These are phyloP conservation scores for Melanchra persicariae DNA, from an alignment of 2,888 invertebrate species.

Conservation along the genomic window DNA sequence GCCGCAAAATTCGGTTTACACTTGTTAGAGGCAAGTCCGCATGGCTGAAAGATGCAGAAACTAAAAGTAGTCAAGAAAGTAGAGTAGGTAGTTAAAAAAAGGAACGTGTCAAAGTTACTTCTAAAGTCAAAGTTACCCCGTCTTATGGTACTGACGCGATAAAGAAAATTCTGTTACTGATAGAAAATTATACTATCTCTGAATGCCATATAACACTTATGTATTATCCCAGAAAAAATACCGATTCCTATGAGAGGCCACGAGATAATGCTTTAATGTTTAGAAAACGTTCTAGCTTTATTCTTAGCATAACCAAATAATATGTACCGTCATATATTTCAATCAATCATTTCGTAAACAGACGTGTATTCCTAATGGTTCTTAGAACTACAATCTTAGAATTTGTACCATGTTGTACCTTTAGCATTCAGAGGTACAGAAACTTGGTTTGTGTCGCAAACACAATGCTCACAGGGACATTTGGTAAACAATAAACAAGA, in stretches of 20 bases:
- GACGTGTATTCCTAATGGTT: not conserved
- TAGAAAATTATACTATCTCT: too few relatives aligned
- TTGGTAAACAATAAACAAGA: constrained; percentile 34
- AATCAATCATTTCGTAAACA: constrained; percentile 13
- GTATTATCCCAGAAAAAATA: not conserved
- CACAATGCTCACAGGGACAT: constrained; percentile 25
- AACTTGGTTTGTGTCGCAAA: constrained; percentile 44
- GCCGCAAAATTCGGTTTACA: too few relatives aligned
- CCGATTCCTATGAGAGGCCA: not conserved
- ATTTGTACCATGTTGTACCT: not conserved
- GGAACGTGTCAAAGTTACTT: too few relatives aligned
- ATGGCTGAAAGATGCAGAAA: too few relatives aligned
- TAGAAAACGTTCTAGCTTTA: not conserved
- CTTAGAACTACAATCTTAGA: not conserved
- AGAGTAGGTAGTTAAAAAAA: too few relatives aligned
- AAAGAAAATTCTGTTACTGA: too few relatives aligned
- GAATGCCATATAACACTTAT: too few relatives aligned
- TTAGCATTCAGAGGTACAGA: constrained; percentile 39
- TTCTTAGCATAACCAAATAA: not conserved
- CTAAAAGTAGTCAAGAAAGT: too few relatives aligned
- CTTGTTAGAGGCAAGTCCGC: too few relatives aligned
- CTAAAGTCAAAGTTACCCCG: too few relatives aligned
- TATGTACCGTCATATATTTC: not conserved
- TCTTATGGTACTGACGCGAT: too few relatives aligned
- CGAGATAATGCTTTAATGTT: not conserved